Evolutionary conservation across 2,888 invertebrate genomes (phyloP).

Genomic region (Coelopa pilipes): DNA sequence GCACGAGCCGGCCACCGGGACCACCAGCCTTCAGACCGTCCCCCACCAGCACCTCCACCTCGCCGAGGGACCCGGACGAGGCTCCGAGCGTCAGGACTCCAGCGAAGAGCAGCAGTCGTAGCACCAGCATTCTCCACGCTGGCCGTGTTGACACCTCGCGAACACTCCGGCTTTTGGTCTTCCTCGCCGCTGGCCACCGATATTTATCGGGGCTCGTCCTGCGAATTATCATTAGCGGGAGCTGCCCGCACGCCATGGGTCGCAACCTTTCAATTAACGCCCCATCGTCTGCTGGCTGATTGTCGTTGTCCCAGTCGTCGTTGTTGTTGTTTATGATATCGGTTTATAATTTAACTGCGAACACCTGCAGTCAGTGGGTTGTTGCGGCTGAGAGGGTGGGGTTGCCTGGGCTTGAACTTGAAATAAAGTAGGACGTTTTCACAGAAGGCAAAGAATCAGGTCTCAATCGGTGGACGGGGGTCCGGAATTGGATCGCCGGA

Average conservation of each 20-base stretch:
- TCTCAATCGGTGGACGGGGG: no score
- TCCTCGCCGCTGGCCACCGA: not conserved
- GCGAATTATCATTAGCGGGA: slow-evolving; percentile 1
- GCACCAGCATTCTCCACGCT: not conserved
- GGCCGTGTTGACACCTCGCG: not conserved
- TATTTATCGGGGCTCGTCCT: not conserved
- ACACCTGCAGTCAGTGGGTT: not conserved
- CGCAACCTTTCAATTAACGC: slow-evolving; percentile 45
- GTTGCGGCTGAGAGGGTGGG: not conserved
- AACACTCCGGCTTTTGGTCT: slow-evolving; percentile 8
- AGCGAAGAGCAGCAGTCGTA: not conserved
- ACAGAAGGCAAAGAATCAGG: no score
- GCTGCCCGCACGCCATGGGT: slow-evolving; percentile 46
- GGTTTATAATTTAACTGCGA: slow-evolving; percentile 37
- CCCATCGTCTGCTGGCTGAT: no score
- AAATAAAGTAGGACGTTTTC: not conserved
- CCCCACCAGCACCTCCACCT: not conserved
- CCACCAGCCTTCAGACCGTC: slow-evolving; percentile 17
- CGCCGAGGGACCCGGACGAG: not conserved
- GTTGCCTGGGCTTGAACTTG: not conserved
- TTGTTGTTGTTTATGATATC: slow-evolving; percentile 37
- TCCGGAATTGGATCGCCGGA: no score
- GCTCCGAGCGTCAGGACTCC: not conserved
- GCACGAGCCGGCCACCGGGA: slow-evolving; percentile 40
- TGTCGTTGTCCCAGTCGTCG: not conserved